phyloP scores from a whole-genome alignment of 2,888 invertebrate genomes.

The Anthophora plumipes region DNA sequence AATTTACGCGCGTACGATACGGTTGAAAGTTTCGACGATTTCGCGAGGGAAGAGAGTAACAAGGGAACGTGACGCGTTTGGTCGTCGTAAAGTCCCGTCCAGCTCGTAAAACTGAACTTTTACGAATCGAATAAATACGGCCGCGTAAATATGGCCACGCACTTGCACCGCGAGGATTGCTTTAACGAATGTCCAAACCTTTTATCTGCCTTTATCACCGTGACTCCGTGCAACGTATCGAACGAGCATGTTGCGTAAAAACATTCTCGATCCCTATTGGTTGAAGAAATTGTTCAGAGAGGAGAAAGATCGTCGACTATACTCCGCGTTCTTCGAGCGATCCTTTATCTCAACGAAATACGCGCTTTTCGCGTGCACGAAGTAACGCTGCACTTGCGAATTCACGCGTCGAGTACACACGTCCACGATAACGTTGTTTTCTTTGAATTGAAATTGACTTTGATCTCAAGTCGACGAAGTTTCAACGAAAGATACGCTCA shows the following conservation, averaged over 20 bases:
- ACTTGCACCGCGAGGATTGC: constrained; percentile 47
- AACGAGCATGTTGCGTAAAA: constrained; percentile 20
- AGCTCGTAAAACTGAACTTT: constrained; percentile 61
- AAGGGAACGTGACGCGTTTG: constrained; percentile 36
- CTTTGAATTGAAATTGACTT: not conserved
- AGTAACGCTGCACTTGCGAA: not conserved
- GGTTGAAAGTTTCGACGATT: constrained; percentile 12
- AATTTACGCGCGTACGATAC: constrained; percentile 26
- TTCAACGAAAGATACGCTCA: not conserved
- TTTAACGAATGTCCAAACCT: constrained; percentile 53
- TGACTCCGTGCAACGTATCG: not conserved
- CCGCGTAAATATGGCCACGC: constrained; percentile 47
- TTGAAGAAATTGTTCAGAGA: not conserved
- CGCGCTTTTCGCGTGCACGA: not conserved
- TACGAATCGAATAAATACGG: constrained; percentile 42
- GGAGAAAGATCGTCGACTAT: constrained; percentile 7
- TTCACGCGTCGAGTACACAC: too few species aligned
- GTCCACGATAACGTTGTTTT: not conserved
- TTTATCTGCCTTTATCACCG: constrained; percentile 41
- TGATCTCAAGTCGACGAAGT: not conserved
- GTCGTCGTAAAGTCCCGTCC: constrained; percentile 53
- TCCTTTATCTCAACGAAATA: constrained; percentile 8
- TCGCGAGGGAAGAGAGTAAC: constrained; percentile 6
- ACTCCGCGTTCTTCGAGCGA: not conserved
- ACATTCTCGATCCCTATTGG: not conserved